Percentiles rank a stretch among this genome's conserved stretches.
phyloP scores from a whole-genome alignment of 2,113 vertebrate genomes.

The Cryptomyrus ogoouensis region DNA sequence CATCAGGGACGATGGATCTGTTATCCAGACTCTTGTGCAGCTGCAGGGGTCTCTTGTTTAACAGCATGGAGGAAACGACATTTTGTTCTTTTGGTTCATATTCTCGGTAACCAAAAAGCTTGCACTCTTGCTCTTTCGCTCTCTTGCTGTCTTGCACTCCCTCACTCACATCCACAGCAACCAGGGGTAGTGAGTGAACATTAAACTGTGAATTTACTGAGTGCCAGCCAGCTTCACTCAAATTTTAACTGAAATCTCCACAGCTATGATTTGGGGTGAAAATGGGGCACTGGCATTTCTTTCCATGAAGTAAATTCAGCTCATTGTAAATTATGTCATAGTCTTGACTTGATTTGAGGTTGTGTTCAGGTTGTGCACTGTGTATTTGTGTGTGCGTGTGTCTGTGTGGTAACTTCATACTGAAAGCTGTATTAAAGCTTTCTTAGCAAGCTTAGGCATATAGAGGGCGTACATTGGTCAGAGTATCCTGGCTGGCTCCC shows the following conservation, averaged over 20 bases:
- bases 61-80: not conserved
- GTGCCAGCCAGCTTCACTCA: not conserved
- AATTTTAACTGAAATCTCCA: not conserved
- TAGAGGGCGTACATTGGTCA: not conserved
- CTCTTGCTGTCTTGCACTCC: not conserved
- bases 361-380: not conserved
- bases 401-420: not conserved
- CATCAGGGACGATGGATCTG: not conserved
- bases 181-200: not conserved
- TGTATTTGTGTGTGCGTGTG: not conserved
- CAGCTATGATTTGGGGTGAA: not conserved
- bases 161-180: not conserved
- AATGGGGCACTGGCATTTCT: not conserved
- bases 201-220: not conserved
- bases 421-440: not conserved
- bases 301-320: not conserved
- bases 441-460: not conserved
- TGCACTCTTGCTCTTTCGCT: not conserved
- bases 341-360: not conserved
- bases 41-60: not conserved
- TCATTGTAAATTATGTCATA: not conserved
- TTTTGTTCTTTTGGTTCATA: not conserved
- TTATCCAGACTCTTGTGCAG: not conserved
- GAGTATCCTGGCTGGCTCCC: not conserved
- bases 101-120: not conserved